Base-by-base conservation (phyloP, 1,140 invertebrate genomes). In the Megathymus violae region DNA sequence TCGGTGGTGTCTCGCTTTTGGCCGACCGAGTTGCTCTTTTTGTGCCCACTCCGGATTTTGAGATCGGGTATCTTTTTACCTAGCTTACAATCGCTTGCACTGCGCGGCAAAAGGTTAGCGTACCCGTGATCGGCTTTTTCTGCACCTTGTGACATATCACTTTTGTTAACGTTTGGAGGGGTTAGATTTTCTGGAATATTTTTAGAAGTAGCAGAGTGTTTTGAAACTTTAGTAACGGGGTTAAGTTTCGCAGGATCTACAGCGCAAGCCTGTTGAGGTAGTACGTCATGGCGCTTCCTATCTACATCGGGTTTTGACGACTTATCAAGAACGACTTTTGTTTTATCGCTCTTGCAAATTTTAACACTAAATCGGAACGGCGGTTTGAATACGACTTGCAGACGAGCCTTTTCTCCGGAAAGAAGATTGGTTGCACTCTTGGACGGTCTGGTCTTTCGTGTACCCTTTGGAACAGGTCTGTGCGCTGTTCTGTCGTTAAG, bases 301-400 rank as follows among this genome's bases (percentile, higher is more conserved):
- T 91, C 90, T 13, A 87, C 60, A 67, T 91, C 88, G 62, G 80
- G 86, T 56, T 91, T 91, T 4, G 88, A 85, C 6, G 87, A 91
- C 66, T 92, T 92, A 52, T 92, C 91, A 14, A 91, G 76, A 9
- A 92, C 90, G 7, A 91, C 88, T 78, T 91, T 89, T 0, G 89
- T 91, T 73, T 91, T 92, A 40, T 92, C 91, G 44, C 90, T 94
- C 76, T 96, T 96, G 27, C 94, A 94, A 41, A 97, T 92, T 75
- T 96, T 96, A 14, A 97, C 92, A 80, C 95, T 96, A 80, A 97
- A 96, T 69, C 95, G 95, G 80, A 97, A 97, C 0, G 96, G 96
- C 19, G 96, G 96, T 74, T 96, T 96, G 80, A 96, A 97, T 3
- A 97, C 95, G 1, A 97, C 96, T 81, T 97, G 96, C 6, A 97